phyloP scores from a whole-genome alignment of 2,797 vertebrate species.

The Pteropus rufus region DNA sequence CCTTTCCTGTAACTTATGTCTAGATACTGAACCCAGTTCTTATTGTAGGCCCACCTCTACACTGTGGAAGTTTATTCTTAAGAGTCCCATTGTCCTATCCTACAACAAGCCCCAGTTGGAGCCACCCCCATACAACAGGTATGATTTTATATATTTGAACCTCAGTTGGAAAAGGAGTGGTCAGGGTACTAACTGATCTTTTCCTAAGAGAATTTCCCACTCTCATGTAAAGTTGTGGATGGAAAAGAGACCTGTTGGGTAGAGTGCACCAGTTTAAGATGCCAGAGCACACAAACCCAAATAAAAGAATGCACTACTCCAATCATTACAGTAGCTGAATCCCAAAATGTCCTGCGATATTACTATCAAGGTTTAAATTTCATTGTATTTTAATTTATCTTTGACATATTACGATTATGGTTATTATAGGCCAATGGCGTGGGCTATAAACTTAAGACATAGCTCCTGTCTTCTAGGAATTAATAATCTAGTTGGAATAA shows the following conservation, averaged over 20 bases:
- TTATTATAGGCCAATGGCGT: neutral
- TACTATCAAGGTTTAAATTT: neutral
- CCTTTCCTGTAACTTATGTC: neutral
- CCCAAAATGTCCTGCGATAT: neutral
- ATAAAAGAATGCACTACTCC: neutral
- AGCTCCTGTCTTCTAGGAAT: neutral
- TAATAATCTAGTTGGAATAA: constrained; percentile 8
- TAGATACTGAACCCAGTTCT: neutral
- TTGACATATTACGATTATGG: neutral
- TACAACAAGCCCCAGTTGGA: neutral
- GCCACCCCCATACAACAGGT: neutral
- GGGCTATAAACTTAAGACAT: neutral
- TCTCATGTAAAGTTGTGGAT: neutral
- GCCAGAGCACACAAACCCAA: neutral
- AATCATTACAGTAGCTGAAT: neutral
- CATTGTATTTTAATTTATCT: constrained; percentile 29
- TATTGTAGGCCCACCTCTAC: neutral
- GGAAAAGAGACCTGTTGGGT: neutral
- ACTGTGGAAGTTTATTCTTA: neutral
- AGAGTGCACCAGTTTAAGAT: neutral
- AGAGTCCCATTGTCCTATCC: neutral
- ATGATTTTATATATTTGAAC: neutral
- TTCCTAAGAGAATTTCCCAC: neutral
- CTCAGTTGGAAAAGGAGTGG: neutral
- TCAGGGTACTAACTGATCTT: neutral